These are phyloP conservation scores for Argyrosomus regius DNA, from an alignment of 2,797 vertebrate genomes.

Conservation along the genomic window DNA sequence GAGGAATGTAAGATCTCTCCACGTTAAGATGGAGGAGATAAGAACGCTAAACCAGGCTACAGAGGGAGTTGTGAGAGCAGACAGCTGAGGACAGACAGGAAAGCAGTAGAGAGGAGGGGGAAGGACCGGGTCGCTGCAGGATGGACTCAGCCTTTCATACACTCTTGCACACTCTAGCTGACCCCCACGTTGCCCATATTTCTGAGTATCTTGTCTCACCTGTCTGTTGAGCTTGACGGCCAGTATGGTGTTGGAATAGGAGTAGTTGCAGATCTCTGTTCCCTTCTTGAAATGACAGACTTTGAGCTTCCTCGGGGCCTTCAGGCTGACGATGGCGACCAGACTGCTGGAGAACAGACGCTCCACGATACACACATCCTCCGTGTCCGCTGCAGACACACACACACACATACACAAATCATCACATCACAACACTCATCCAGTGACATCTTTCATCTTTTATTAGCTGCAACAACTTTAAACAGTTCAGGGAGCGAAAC, in stretches of 20 bases:
- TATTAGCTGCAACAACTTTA: background rate
- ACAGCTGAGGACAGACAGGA: no score
- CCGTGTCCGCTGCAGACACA: constrained; percentile 90
- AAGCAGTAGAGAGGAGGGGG: no score
- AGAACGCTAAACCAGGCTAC: no score
- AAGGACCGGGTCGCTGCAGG: no score
- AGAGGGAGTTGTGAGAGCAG: no score
- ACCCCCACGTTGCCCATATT: no score
- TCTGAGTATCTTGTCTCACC: constrained; percentile 75
- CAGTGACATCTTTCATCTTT: background rate
- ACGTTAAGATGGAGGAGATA: no score
- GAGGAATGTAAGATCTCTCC: no score
- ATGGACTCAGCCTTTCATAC: no score
- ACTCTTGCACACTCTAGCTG: no score
- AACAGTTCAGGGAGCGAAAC: background rate
- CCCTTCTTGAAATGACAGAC: constrained; percentile 99
- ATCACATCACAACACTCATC: background rate
- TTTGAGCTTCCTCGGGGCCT: constrained; percentile 98
- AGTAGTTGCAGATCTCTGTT: constrained; percentile 99
- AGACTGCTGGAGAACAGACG: constrained; percentile 97
- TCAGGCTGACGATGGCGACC: constrained; percentile 98
- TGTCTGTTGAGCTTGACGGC: constrained; percentile 98
- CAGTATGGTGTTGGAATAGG: constrained; percentile 98
- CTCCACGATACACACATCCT: constrained; percentile 99
- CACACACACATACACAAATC: constrained; percentile 22